Base-by-base conservation (phyloP, 2,888 invertebrate species). In the Hypomecis punctinalis region DNA sequence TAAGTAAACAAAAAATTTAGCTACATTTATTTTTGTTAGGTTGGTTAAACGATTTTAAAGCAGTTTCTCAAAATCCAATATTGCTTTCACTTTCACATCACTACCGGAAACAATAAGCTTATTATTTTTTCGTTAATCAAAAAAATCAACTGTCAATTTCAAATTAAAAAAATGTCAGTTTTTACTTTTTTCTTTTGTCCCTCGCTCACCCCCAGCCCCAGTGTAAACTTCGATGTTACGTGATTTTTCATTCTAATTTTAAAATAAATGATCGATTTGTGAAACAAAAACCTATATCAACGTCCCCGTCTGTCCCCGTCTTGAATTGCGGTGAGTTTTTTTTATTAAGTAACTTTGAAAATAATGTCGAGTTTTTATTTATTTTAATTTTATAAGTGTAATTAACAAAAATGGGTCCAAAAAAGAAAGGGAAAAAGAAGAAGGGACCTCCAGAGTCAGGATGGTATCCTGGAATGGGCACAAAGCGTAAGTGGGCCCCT, bases 381-480 rank as follows among this genome's bases (percentile, higher is more conserved):
- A 74, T 70, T 79, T 76, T 73, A 74, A 63, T 70, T 70, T 77
- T 70, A 62, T 76, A 78, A 76, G 74, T 70, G 58, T 67, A 70
- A 69, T 76, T 76, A 71, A 43, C 63, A 51, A 71, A 72, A 85
- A 91, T 91, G 92, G 81, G 81, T 51, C 85, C 82, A 58, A 91
- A 90, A 80, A 82, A 78, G 61, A 84, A 83, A 74, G 75, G 69
- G 73, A 81, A 80, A 67, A 86, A 83, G 71, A 86, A 83, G 71
- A 90, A 91, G 72, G 87, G 86, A 46, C 84, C 86, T 2, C 86
- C 90, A 8, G 91, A 91, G 68, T 91, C 93, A 81, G 93, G 92
- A 84, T 92, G 93, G 92, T 84, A 77, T 86, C 91, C 93, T 23
- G 91, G 92, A 40, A 86, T 91, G 68, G 89, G 88, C 37, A 90